Evolutionary conservation across 2,888 invertebrate species (phyloP).

Genomic region (Uloborus plumipes): DNA sequence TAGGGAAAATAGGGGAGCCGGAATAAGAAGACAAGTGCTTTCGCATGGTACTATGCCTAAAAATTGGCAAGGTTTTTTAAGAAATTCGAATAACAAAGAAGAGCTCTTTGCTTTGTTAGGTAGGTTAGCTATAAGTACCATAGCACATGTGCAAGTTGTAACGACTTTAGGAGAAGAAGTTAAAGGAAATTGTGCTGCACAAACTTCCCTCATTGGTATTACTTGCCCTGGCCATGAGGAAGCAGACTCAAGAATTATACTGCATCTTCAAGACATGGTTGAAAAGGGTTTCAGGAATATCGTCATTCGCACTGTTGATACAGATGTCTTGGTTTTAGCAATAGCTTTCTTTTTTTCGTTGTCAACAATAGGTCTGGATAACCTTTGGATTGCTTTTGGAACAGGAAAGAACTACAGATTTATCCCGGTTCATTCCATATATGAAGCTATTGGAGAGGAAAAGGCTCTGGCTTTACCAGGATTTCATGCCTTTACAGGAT

Average conservation of each 20-base stretch:
- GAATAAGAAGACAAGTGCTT: not conserved
- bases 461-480: not conserved
- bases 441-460: constrained; percentile 2
- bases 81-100: constrained; percentile 3
- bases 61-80: not conserved
- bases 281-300: constrained; percentile 6
- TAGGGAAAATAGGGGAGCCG: constrained; percentile 7
- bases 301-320: constrained; percentile 8
- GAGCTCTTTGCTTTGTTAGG: too few species aligned
- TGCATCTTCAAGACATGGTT: constrained; percentile 18
- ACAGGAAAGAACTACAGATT: constrained; percentile 20
- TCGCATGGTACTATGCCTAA: not conserved
- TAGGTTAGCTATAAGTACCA: too few species aligned
- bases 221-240: too few species aligned
- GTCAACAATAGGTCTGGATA: not conserved
- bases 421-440: constrained; percentile 7
- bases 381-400: not conserved
- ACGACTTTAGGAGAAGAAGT: not conserved
- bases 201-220: constrained; percentile 3
- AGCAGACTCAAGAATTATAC: constrained; percentile 5
- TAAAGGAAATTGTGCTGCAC: not conserved
- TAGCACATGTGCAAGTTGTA: not conserved
- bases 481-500: too few species aligned
- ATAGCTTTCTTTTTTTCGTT: not conserved
- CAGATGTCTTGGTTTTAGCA: constrained; percentile 5